Base-by-base conservation (phyloP, 1,140 invertebrate genomes). In the Eueides isabella region DNA sequence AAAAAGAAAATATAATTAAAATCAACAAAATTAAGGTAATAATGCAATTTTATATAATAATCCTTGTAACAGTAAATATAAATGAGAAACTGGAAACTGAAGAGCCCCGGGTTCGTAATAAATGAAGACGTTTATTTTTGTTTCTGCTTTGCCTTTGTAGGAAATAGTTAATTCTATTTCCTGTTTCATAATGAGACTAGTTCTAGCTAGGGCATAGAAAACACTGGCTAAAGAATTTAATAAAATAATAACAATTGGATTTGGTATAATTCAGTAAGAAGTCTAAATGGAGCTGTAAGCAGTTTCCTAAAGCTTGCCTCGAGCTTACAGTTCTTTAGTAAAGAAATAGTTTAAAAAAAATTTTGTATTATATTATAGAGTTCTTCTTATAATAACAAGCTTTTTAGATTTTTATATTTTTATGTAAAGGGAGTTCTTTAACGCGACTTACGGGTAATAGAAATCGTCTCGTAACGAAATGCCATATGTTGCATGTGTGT, bases 81-180 rank as follows among this genome's bases (percentile, higher is more conserved):
- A 55, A 55, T 55, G 19, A 55, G 19, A 55, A 55, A 55, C 48
- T 7, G 19, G 48, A 55, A 23, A 55, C 48, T 55, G 48, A 23
- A 26, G 44, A 55, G 23, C 7, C n/a, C 6, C 9, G 7, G 26
- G 19, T 55, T 55, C 26, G 19, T 26, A 23, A 55, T 55, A 55
- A 55, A 55, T 55, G 26, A 55, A 55, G 9, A n/a, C 16, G 6
- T 55, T 55, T 55, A 23, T 23, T 55, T 55, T 55, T 55, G n/a
- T 23, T 55, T 44, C n/a, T 26, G 19, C 48, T 55, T 55, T 55
- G 48, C 19, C 48, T 55, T 55, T 55, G 48, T 55, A 55, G 26
- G 19, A 55, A 23, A n/a, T 23, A 55, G 48, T 55, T 55, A 12
- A 55, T 55, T 55, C 48, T 55, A 55, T 26, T 55, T 55, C 23